Conservation (phyloP, 2,113 vertebrate species). For the Tupaia tana region DNA sequence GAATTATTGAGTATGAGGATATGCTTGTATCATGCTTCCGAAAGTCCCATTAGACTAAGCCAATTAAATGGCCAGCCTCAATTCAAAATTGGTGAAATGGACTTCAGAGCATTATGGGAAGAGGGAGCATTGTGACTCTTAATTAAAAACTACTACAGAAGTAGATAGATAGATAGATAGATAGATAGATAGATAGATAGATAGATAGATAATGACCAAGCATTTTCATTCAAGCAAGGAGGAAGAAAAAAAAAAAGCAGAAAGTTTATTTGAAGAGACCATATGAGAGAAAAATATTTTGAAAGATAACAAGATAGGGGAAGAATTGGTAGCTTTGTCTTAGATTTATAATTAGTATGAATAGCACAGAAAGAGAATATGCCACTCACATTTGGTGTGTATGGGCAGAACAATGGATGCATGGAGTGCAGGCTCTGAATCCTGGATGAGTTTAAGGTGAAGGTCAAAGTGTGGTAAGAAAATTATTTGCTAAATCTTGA, state of each 20-base stretch:
- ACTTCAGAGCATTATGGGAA: background rate
- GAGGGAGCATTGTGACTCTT: background rate
- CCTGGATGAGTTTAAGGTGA: background rate
- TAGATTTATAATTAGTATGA: background rate
- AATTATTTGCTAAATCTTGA: background rate
- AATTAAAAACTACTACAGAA: background rate
- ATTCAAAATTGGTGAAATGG: background rate
- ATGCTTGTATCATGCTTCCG: background rate
- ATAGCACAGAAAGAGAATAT: background rate
- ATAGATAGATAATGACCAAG: no score
- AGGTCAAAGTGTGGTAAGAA: background rate
- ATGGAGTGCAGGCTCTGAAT: background rate
- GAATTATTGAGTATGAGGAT: background rate
- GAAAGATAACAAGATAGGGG: background rate
- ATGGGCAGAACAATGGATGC: background rate
- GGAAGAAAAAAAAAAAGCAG: background rate
- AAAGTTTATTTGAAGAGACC: background rate
- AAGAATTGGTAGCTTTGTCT: background rate
- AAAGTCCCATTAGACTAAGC: background rate
- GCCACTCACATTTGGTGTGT: background rate
- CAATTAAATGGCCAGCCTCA: background rate
- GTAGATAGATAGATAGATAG: no score
- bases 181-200: no score
- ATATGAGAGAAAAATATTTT: background rate
- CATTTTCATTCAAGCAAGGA: background rate